phyloP scores from a whole-genome alignment of 2,797 vertebrate species.

The Dendrocincla tyrannina region DNA sequence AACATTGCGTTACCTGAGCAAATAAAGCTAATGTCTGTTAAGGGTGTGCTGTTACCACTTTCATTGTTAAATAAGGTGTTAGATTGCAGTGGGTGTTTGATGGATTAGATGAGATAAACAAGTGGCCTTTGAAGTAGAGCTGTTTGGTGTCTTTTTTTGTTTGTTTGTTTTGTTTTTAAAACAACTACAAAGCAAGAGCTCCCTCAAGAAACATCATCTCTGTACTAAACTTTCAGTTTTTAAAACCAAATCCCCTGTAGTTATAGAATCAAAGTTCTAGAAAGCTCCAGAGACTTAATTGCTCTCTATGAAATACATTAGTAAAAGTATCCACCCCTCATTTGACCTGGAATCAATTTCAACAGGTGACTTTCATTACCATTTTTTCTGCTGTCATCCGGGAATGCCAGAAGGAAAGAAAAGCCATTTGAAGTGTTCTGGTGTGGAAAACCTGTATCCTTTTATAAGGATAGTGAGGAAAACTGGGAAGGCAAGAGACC shows the following conservation, averaged over 20 bases:
- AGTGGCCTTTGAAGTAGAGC: neutral
- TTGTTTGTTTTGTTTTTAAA: neutral
- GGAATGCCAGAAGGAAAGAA: neutral
- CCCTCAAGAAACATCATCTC: neutral
- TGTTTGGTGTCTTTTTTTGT: rapidly evolving
- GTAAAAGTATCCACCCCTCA: neutral
- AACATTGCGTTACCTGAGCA: neutral
- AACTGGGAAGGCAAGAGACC: neutral
- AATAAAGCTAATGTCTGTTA: neutral
- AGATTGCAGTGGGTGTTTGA: neutral
- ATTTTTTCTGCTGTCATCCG: neutral
- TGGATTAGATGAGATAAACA: neutral
- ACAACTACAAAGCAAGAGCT: neutral
- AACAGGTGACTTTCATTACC: neutral
- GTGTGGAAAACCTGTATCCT: neutral
- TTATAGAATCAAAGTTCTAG: neutral
- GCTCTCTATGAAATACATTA: neutral
- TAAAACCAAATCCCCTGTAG: neutral
- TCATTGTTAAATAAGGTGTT: neutral
- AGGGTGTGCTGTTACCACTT: neutral
- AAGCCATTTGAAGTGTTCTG: neutral
- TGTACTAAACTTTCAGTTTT: neutral
- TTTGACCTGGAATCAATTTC: neutral
- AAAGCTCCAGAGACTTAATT: neutral
- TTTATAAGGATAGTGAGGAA: neutral